Evolutionary conservation across 37 sponge, comb jelly and placozoan species (phyloP).

Genomic region (Bolinopsis microptera): DNA sequence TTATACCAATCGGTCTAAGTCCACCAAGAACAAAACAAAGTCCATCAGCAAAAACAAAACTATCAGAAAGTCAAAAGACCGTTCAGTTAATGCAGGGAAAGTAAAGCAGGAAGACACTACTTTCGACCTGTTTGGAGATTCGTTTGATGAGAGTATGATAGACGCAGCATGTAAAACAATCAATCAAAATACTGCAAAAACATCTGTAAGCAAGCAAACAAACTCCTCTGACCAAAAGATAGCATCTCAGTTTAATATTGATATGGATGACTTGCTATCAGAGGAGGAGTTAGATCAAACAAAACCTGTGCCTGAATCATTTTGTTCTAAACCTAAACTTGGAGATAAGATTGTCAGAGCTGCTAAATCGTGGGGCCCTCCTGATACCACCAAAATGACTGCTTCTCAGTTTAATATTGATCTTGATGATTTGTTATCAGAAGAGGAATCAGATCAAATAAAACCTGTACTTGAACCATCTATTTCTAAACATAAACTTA

Average conservation of each 20-base stretch:
- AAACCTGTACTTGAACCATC: no score
- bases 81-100: neutral
- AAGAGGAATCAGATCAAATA: no score
- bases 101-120: neutral
- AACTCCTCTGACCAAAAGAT: neutral
- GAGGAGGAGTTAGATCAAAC: no score
- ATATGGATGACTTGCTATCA: neutral
- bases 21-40: neutral
- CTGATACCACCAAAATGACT: neutral
- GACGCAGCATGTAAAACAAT: constrained; percentile 1
- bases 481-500: no score
- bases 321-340: no score
- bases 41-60: neutral
- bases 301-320: no score
- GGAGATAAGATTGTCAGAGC: no score
- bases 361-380: no score
- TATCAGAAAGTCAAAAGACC: neutral
- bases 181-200: neutral
- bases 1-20: neutral
- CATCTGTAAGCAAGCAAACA: neutral
- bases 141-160: constrained; percentile 10
- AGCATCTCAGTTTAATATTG: constrained; percentile 20
- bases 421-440: neutral
- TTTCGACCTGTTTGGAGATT: constrained; percentile 40
- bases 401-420: neutral